A percentile compares a stretch with the other conserved stretches of the same genome.
Conservation (phyloP, 1,140 invertebrate species). For the Aphis craccivora region DNA sequence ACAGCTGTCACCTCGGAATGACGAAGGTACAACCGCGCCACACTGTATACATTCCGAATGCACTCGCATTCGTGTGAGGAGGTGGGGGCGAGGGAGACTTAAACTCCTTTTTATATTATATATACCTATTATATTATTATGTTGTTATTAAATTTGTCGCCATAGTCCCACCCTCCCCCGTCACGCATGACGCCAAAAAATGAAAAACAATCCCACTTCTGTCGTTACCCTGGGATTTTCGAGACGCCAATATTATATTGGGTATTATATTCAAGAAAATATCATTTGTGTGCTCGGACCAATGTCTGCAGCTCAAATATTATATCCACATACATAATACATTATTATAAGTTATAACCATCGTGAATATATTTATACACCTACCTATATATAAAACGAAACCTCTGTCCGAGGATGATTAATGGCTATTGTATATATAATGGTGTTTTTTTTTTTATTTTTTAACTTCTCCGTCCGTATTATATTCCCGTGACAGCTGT, state of each 20-base stretch:
- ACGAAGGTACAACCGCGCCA: conserved; percentile 43
- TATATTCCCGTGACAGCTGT: conserved; percentile 37
- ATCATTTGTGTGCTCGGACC: not conserved
- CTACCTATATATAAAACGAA: conserved; percentile 30
- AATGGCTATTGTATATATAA: conserved; percentile 49
- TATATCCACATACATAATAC: not conserved
- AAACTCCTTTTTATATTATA: conserved; percentile 13
- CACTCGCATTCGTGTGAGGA: not conserved
- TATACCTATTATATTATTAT: conserved; percentile 30
- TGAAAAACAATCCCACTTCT: not conserved
- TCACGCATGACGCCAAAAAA: not conserved
- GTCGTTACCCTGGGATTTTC: not conserved
- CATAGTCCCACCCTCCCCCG: not conserved
- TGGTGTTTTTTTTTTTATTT: conserved; percentile 42
- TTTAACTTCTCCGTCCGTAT: not conserved
- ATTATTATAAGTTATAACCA: conserved; percentile 7
- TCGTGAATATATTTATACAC: not conserved
- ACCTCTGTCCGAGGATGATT: conserved; percentile 49
- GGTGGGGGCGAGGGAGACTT: not conserved
- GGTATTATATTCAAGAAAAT: not conserved
- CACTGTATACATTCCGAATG: conserved; percentile 26
- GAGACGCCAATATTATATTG: not conserved
- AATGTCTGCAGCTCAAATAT: not conserved
- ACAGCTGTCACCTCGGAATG: conserved; percentile 58
- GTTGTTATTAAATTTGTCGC: conserved; percentile 33